phyloP scores from a whole-genome alignment of 2,113 vertebrate genomes.

The Larimichthys crocea region DNA sequence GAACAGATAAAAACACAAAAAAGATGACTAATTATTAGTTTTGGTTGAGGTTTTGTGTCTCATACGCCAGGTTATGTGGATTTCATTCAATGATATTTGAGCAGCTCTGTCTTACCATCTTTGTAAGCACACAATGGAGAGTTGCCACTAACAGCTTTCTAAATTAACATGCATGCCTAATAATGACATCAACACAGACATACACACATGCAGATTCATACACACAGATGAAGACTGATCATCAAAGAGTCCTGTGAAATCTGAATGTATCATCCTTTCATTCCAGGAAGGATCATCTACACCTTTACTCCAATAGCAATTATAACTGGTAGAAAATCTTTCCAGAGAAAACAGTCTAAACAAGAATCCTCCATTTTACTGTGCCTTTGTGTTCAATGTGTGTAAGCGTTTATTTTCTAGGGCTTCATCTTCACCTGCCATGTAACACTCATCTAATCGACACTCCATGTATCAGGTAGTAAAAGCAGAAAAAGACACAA shows the following conservation, averaged over 20 bases:
- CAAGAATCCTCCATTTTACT: slow-evolving; percentile 8
- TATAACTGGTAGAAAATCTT: neutral
- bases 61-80: neutral
- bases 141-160: slow-evolving; percentile 7
- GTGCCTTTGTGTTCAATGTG: neutral
- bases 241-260: slow-evolving; percentile 35
- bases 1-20: neutral
- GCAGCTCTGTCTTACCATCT: slow-evolving; percentile 5
- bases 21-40: neutral
- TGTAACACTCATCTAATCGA: neutral
- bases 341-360: slow-evolving; percentile 10
- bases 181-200: slow-evolving; percentile 10
- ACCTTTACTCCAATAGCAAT: slow-evolving; percentile 8
- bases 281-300: slow-evolving; percentile 15
- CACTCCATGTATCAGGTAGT: neutral
- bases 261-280: slow-evolving; percentile 26
- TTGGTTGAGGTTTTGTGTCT: neutral
- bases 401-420: neutral
- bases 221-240: slow-evolving; percentile 28
- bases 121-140: neutral
- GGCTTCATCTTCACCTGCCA: neutral
- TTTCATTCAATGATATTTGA: slow-evolving; percentile 8
- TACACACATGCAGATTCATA: neutral
- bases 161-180: neutral
- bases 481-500: neutral